Percentiles rank a stretch among this genome's conserved stretches.
phyloP scores from a whole-genome alignment of 1,140 invertebrate species.

The Drosophila ercepeae region DNA sequence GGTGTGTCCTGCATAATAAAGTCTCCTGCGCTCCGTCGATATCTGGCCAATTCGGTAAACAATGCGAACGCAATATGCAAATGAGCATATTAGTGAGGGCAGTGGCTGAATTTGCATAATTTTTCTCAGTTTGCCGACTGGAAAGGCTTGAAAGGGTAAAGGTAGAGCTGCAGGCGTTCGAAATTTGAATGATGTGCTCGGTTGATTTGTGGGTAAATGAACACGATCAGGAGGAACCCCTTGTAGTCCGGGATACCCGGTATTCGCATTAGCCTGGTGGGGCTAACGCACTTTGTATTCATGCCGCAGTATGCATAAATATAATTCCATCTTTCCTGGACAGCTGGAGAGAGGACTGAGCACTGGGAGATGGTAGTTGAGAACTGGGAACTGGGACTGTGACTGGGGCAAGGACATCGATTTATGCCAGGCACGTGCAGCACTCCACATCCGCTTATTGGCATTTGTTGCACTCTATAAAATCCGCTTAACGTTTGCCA shows the following conservation, averaged over 20 bases:
- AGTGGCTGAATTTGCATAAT: conserved; percentile 65
- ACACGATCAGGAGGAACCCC: conserved; percentile 3
- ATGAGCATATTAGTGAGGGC: conserved; percentile 66
- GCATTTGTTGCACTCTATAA: conserved; percentile 81
- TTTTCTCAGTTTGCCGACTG: conserved; percentile 25
- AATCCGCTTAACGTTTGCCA: conserved; percentile 72
- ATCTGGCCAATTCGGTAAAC: conserved; percentile 63
- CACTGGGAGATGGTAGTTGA: background rate
- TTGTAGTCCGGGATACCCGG: background rate
- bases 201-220: conserved; percentile 34
- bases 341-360: background rate
- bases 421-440: conserved; percentile 69
- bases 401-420: conserved; percentile 41
- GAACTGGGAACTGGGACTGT: background rate
- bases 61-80: conserved; percentile 71
- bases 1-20: conserved; percentile 70
- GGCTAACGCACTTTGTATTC: conserved; percentile 58
- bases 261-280: conserved; percentile 24
- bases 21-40: conserved; percentile 17
- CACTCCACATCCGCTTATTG: conserved; percentile 48
- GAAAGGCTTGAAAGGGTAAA: conserved; percentile 33
- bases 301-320: conserved; percentile 65
- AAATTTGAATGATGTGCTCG: conserved; percentile 42
- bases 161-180: conserved; percentile 20
- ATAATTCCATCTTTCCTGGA: conserved; percentile 45